Evolutionary conservation across 2,113 vertebrate species (phyloP).

Genomic region (Centropus bengalensis): DNA sequence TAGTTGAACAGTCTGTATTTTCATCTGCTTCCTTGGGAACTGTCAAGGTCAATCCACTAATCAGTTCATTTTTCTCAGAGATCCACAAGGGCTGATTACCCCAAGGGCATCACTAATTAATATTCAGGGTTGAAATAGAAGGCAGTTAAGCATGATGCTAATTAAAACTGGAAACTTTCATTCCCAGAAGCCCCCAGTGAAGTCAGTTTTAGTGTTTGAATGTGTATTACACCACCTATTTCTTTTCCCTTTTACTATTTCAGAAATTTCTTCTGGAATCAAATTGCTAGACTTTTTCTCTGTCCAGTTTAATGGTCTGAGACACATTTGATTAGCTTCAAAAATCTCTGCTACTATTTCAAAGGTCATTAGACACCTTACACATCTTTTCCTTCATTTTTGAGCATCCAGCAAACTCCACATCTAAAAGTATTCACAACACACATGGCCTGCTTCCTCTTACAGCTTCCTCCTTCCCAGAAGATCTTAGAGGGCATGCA

Average conservation of each 20-base stretch:
- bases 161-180: constrained; percentile 47
- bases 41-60: constrained; percentile 66
- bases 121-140: constrained; percentile 52
- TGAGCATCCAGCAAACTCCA: background rate
- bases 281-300: background rate
- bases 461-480: background rate
- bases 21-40: constrained; percentile 8
- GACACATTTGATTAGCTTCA: background rate
- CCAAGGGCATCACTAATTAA: constrained; percentile 62
- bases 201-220: constrained; percentile 9
- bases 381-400: background rate
- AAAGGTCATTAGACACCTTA: background rate
- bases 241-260: background rate
- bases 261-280: background rate
- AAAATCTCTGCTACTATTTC: background rate
- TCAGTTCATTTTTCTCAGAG: constrained; percentile 60
- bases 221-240: background rate
- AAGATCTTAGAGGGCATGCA: background rate
- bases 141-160: constrained; percentile 43
- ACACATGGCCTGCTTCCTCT: background rate
- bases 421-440: background rate
- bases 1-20: constrained; percentile 29
- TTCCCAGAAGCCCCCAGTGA: background rate
- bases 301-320: background rate
- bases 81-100: constrained; percentile 51